These are phyloP conservation scores for Rosalia funebris DNA, from an alignment of 2,888 invertebrate species.

Conservation along the genomic window DNA sequence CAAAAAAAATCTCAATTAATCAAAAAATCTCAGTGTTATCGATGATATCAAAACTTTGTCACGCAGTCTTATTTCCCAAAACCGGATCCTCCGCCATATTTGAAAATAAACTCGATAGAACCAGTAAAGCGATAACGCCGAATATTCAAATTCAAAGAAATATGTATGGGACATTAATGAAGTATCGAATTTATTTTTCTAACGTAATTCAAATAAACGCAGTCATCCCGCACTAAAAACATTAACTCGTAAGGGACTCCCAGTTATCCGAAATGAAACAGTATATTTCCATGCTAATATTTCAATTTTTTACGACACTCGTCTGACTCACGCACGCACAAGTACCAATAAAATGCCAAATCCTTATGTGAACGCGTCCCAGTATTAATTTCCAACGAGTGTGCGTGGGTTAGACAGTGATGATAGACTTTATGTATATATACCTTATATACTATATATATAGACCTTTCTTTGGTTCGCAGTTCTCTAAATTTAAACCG, in stretches of 20 bases:
- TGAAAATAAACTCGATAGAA: not conserved
- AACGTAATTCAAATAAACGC: not conserved
- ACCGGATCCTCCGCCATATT: not conserved
- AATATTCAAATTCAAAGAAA: not conserved
- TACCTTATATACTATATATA: not conserved
- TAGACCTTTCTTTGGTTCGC: not conserved
- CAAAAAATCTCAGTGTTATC: no score
- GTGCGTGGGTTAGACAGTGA: constrained; percentile 24
- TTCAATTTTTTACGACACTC: constrained; percentile 20
- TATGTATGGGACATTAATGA: not conserved
- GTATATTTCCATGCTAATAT: constrained; percentile 17
- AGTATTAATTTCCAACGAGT: constrained; percentile 20
- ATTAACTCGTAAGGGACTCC: not conserved
- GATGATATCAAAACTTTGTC: no score
- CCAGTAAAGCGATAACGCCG: not conserved
- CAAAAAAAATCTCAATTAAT: no score
- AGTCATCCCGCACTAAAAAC: not conserved
- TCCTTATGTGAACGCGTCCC: constrained; percentile 11
- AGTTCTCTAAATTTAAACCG: not conserved
- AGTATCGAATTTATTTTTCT: not conserved
- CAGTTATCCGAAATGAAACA: not conserved
- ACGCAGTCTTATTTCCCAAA: no score
- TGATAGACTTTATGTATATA: constrained; percentile 14
- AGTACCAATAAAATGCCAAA: constrained; percentile 22
- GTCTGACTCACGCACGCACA: constrained; percentile 26